Base-by-base conservation (phyloP, 2,797 vertebrate species). In the Phalanger gymnotis region DNA sequence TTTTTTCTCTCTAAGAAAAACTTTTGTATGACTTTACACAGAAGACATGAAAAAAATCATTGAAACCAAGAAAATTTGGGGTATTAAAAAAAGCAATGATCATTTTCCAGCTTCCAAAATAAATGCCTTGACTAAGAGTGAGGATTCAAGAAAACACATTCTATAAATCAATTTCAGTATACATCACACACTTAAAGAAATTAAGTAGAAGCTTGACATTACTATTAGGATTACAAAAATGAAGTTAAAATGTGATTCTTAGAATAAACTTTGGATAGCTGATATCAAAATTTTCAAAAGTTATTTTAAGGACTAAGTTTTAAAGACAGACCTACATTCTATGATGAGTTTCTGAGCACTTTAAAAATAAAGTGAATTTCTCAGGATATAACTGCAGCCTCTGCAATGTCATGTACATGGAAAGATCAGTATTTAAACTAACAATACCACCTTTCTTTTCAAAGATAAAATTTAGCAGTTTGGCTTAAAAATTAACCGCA, bases 371-470 rank as follows among this genome's bases (percentile, higher is more conserved):
- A 94, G 91, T n/a, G 22, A 94, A 90, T 47, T 91, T 95, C 25
- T 95, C 51, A 94, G 10, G 81, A 16, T 94, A n/a, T 92, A 73
- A 73, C n/a, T 40, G 9, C 87, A 95, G 1, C 6, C 91, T 96
- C 95, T 52, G 92, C 91, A 96, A 51, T 53, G 95, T 93, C 31
- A 52, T 52, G 47, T 94, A 94, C 51, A 55, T 87, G 54, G 54
- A 95, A 96, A 93, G 51, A 47, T 56, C 95, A 92, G 25, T 93
- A 52, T 96, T 96, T 97, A 58, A 97, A 93, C 52, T 96, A 27
- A 61, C 27, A 22, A 53, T 73, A 40, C 13, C 19, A 40, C 40
- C n/a, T 73, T n/a, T 73, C 66, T 73, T 95, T 96, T 97, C 47
- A 92, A 27, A 57, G 95, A 91, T 30, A 51, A 53, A 94, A 31